Evolutionary conservation across 2,888 invertebrate species (phyloP).

Genomic region (Entomobrya multifasciata): DNA sequence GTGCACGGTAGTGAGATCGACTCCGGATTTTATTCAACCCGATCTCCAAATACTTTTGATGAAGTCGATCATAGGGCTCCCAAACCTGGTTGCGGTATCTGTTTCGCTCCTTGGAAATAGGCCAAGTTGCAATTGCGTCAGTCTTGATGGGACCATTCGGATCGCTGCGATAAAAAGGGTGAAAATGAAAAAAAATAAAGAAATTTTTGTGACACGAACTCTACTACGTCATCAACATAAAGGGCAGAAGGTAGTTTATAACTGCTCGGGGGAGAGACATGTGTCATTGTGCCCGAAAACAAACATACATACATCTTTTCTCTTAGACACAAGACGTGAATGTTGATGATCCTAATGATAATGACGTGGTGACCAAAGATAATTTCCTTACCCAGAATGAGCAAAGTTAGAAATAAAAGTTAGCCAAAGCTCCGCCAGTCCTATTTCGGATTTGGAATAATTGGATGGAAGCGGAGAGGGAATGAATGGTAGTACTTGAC

Average conservation of each 20-base stretch:
- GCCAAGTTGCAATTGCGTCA: constrained; percentile 85
- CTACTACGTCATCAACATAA: constrained; percentile 57
- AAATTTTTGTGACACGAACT: constrained; percentile 25
- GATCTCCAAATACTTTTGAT: constrained; percentile 96
- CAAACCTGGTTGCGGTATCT: constrained; percentile 91
- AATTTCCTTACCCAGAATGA: constrained; percentile 88
- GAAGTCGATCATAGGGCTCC: constrained; percentile 95
- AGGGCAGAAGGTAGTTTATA: constrained; percentile 41
- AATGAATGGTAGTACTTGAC: constrained; percentile 81
- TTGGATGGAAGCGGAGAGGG: constrained; percentile 86
- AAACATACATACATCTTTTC: constrained; percentile 41
- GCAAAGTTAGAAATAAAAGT: constrained; percentile 90
- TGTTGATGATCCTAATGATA: constrained; percentile 33
- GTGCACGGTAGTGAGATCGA: constrained; percentile 90
- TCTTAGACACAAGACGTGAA: constrained; percentile 18
- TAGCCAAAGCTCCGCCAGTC: constrained; percentile 88
- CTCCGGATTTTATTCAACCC: constrained; percentile 78
- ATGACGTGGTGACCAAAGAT: constrained; percentile 20
- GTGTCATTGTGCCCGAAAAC: constrained; percentile 56
- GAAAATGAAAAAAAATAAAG: constrained; percentile 22
- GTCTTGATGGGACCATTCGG: constrained; percentile 92
- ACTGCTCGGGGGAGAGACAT: constrained; percentile 51
- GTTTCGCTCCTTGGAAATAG: constrained; percentile 91
- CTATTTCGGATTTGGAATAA: constrained; percentile 88
- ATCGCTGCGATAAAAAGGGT: constrained; percentile 84